These are phyloP conservation scores for Hoplodrina blanda DNA, from an alignment of 2,888 invertebrate species.

Conservation along the genomic window DNA sequence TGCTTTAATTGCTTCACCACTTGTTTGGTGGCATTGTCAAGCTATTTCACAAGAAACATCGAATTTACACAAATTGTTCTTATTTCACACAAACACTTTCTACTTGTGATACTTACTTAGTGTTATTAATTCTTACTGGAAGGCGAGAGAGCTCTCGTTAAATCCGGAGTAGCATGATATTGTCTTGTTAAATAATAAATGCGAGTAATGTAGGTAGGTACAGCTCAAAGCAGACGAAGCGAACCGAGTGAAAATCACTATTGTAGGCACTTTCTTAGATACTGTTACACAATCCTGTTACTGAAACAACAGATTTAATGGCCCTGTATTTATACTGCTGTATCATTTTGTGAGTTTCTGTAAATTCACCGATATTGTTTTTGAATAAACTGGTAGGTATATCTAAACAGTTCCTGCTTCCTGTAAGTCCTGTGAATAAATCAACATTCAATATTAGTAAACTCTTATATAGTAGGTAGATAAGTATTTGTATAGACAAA, in stretches of 20 bases:
- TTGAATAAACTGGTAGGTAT: background rate
- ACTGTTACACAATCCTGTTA: slow-evolving; percentile 59
- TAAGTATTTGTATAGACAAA: too few species aligned
- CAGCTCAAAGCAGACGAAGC: slow-evolving; percentile 53
- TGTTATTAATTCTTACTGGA: slow-evolving; percentile 46
- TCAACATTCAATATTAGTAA: background rate
- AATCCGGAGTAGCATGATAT: slow-evolving; percentile 51
- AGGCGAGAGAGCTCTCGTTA: slow-evolving; percentile 44
- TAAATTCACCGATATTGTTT: slow-evolving; percentile 14
- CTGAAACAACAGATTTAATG: slow-evolving; percentile 56
- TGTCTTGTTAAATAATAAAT: slow-evolving; percentile 61
- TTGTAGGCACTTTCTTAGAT: slow-evolving; percentile 58
- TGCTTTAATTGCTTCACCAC: slow-evolving; percentile 41
- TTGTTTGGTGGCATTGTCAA: slow-evolving; percentile 36
- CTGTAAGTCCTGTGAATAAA: background rate
- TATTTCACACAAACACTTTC: slow-evolving; percentile 44
- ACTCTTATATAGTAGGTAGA: too few species aligned
- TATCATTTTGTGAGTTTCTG: slow-evolving; percentile 36
- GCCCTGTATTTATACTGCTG: slow-evolving; percentile 43
- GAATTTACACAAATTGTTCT: slow-evolving; percentile 37
- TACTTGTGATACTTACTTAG: slow-evolving; percentile 42
- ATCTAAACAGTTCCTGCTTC: background rate
- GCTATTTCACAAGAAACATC: slow-evolving; percentile 43
- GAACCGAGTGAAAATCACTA: slow-evolving; percentile 56
- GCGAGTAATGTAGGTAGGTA: slow-evolving; percentile 57